phyloP scores from a whole-genome alignment of 2,113 vertebrate genomes.

The Sylvia atricapilla region DNA sequence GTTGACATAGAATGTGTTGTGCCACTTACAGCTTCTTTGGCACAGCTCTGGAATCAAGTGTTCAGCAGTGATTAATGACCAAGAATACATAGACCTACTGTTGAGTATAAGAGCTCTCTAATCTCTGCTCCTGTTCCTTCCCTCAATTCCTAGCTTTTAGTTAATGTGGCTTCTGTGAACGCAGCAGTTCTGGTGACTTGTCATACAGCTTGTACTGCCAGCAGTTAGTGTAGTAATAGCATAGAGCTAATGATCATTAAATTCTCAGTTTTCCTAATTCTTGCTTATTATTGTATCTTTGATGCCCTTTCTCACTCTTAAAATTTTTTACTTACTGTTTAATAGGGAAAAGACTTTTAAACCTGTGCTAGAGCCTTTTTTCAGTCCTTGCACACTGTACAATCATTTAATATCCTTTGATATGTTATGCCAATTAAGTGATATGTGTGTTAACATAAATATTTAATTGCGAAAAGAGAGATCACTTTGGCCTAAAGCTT shows the following conservation, averaged over 20 bases:
- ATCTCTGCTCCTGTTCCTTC: constrained; percentile 14
- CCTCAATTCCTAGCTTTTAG: neutral
- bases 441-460: constrained; percentile 49
- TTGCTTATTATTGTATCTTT: neutral
- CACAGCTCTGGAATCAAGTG: constrained; percentile 1
- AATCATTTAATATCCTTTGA: constrained; percentile 15
- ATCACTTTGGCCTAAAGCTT: constrained; percentile 47
- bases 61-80: constrained; percentile 38
- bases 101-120: neutral
- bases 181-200: neutral
- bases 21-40: neutral
- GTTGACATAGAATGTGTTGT: constrained; percentile 18
- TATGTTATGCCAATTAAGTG: constrained; percentile 37
- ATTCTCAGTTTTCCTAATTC: constrained; percentile 4
- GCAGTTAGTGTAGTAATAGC: neutral
- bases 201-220: neutral
- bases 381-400: neutral
- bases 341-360: neutral
- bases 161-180: neutral
- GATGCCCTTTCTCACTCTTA: neutral
- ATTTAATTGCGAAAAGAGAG: constrained; percentile 54
- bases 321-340: neutral
- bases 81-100: neutral
- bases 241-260: neutral
- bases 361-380: neutral